Evolutionary conservation across 2,797 vertebrate species (phyloP), one percentile per base, ranked within the genome.

Genomic region (Lutjanus campechanus): DNA sequence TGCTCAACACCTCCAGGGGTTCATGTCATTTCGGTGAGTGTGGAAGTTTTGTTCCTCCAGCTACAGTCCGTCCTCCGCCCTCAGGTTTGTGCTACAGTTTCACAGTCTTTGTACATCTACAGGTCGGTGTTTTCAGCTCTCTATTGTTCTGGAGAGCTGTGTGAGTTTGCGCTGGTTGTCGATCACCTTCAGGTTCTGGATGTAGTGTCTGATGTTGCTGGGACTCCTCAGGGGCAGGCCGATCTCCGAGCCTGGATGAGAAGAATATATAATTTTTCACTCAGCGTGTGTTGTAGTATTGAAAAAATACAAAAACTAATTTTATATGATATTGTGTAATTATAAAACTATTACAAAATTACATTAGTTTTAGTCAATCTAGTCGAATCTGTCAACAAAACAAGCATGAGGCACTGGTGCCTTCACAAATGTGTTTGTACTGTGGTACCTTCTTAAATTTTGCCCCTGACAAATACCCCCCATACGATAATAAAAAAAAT

Each of bases 111-210:
- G 19, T 16, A 11, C 44, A 41, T 15, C 1, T 47, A 49, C 55
- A 43, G 25, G 51, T 25, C 0, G 36, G 43, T 4, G 44, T 53
- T 60, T 84, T 91, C 29, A 97, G 1, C 96, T 93, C 78, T 99
- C 97, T 43, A 97, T 84, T 41, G 94, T 94, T 25, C 95, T 95
- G 0, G 97, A 99, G 3, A 99, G 96, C 89, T 97, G 93, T 4
- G 97, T 96, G 56, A 99, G 95, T 79, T 93, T 96, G 88, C 96
- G 96, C 94, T 98, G 98, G 92, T 96, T 97, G 95, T 99, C 96
- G n/a, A 98, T 98, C 90, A 98, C 97, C 70, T 93, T 96, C 81
- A 98, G 94, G 93, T 97, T 96, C 92, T 97, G 97, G 80, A 98
- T 91, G 80, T 97, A 97, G 0, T 96, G 96, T 64, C 96, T 95